phyloP scores from a whole-genome alignment of 2,888 invertebrate species.

The Neria commutata region DNA sequence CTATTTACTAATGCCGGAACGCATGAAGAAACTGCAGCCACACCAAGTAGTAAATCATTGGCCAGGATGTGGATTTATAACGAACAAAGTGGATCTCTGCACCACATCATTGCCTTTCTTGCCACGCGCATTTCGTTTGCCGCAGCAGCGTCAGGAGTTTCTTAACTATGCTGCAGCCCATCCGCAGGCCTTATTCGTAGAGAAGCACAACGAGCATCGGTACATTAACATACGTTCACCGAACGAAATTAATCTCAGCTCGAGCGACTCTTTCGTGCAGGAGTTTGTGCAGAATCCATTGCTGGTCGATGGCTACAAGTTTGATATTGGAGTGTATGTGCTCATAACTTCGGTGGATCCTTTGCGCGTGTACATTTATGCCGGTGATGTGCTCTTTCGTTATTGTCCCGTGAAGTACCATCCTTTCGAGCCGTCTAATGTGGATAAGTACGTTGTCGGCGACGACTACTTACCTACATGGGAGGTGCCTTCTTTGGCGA shows the following conservation, averaged over 20 bases:
- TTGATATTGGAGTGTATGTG: constrained; percentile 95
- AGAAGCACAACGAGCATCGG: constrained; percentile 91
- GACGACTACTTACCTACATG: constrained; percentile 95
- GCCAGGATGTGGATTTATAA: constrained; percentile 91
- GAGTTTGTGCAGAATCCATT: constrained; percentile 88
- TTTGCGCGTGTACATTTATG: constrained; percentile 84
- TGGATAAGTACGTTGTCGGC: constrained; percentile 91
- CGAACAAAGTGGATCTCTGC: constrained; percentile 90
- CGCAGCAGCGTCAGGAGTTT: constrained; percentile 74
- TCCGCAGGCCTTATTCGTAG: constrained; percentile 79
- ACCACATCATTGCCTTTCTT: constrained; percentile 79
- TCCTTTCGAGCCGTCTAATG: constrained; percentile 80
- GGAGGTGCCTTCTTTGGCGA: constrained; percentile 81
- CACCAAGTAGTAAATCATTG: constrained; percentile 90
- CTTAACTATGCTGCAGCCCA: constrained; percentile 71
- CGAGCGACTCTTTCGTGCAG: constrained; percentile 83
- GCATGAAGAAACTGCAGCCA: constrained; percentile 68
- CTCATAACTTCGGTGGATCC: constrained; percentile 91
- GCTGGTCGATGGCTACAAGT: constrained; percentile 91
- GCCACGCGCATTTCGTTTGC: constrained; percentile 87
- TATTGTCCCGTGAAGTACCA: constrained; percentile 89
- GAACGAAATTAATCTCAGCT: constrained; percentile 72
- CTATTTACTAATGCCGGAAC: constrained; percentile 63
- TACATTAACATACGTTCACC: constrained; percentile 79
- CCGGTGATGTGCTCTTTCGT: constrained; percentile 86